Evolutionary conservation across 2,888 invertebrate genomes (phyloP).

Genomic region (Rhagonycha lutea): DNA sequence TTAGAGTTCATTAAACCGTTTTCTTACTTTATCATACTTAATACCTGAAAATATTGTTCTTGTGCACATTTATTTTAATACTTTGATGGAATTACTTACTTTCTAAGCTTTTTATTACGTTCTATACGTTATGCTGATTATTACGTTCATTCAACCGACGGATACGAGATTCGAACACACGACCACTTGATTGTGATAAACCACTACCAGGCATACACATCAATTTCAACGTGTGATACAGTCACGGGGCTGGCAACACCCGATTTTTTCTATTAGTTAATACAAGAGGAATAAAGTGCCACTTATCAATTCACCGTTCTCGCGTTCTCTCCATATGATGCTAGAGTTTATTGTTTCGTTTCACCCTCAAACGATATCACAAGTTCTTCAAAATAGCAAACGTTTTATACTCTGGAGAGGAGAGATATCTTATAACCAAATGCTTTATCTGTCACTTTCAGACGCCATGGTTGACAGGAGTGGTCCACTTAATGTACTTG

Average conservation of each 20-base stretch:
- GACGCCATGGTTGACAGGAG: conserved; percentile 11
- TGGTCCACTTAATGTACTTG: conserved; percentile 18
- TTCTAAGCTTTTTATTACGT: neutral
- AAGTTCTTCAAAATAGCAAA: conserved; percentile 1
- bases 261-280: neutral
- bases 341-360: neutral
- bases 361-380: neutral
- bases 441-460: conserved; percentile 19
- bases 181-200: neutral
- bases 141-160: too few relatives aligned
- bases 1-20: neutral
- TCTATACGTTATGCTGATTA: too few relatives aligned
- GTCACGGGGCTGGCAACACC: neutral
- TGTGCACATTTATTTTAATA: neutral
- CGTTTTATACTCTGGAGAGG: neutral
- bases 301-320: neutral
- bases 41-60: neutral
- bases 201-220: neutral
- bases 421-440: conserved; percentile 13
- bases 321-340: neutral
- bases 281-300: neutral
- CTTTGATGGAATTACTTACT: neutral
- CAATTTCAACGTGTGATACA: neutral
- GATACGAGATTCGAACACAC: neutral
- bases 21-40: neutral